Evolutionary conservation across 2,113 vertebrate species (phyloP).

Genomic region (Sylvia atricapilla): DNA sequence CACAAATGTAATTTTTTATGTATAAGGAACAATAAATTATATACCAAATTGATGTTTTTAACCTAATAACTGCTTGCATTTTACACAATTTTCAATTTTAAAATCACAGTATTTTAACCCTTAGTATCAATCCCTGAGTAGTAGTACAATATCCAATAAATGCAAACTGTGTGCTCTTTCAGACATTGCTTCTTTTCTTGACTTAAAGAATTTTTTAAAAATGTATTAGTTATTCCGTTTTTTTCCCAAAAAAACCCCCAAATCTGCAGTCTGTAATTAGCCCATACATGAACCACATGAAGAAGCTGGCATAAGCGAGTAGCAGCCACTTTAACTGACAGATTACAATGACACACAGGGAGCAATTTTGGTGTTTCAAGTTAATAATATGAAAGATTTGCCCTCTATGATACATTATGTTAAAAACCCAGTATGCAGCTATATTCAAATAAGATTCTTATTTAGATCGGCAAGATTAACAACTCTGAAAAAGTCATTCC

Average conservation of each 20-base stretch:
- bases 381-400: slow-evolving; percentile 54
- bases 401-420: slow-evolving; percentile 23
- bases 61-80: neutral
- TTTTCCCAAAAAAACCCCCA: neutral
- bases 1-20: neutral
- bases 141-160: neutral
- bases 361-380: slow-evolving; percentile 38
- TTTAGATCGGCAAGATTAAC: slow-evolving; percentile 66
- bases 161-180: neutral
- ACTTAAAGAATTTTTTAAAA: neutral
- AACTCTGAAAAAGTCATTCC: slow-evolving; percentile 54
- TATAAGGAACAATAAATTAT: neutral
- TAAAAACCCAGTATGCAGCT: slow-evolving; percentile 53
- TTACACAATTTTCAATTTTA: neutral
- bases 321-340: slow-evolving; percentile 35
- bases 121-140: neutral
- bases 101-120: neutral
- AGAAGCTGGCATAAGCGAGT: neutral
- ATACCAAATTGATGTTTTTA: neutral
- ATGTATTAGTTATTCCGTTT: neutral
- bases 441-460: slow-evolving; percentile 54
- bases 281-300: neutral
- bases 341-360: slow-evolving; percentile 44
- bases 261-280: neutral
- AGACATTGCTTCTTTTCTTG: neutral